These are phyloP conservation scores for Melospiza melodia DNA, from an alignment of 2,113 vertebrate genomes.

Conservation along the genomic window DNA sequence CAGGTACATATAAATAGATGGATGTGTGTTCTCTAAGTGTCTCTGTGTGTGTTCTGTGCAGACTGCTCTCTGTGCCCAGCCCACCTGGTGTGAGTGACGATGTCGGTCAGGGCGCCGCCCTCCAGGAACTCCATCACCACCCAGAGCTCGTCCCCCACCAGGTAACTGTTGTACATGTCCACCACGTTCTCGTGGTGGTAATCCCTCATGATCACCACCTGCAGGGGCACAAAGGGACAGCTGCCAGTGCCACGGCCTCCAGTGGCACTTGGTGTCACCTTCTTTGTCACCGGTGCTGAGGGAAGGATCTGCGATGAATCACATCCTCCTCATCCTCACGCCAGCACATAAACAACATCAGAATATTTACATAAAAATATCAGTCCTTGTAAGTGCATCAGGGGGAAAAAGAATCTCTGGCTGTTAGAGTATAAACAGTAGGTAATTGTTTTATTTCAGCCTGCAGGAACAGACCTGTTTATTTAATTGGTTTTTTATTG, in stretches of 20 bases:
- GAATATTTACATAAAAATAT: background rate
- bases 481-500: background rate
- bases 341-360: background rate
- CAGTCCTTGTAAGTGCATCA: background rate
- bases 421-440: background rate
- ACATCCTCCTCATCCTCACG: background rate
- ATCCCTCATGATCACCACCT: slow-evolving; percentile 99
- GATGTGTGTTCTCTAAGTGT: no score
- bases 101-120: slow-evolving; percentile 96
- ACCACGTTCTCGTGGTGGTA: slow-evolving; percentile 99
- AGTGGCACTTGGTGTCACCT: background rate
- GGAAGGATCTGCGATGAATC: background rate
- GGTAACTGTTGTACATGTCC: slow-evolving; percentile 99
- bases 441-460: background rate
- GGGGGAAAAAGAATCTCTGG: background rate
- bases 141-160: slow-evolving; percentile 96
- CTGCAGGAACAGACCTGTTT: background rate
- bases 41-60: no score
- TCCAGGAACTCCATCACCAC: slow-evolving; percentile 99
- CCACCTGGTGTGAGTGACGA: slow-evolving; percentile 96
- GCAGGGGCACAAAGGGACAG: background rate
- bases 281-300: background rate
- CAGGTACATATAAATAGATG: accelerated
- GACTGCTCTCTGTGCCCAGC: background rate
- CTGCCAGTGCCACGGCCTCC: background rate